Evolutionary conservation across 2,888 invertebrate genomes (phyloP), one percentile per base, ranked within the genome.

Genomic region (Thecophora atra): DNA sequence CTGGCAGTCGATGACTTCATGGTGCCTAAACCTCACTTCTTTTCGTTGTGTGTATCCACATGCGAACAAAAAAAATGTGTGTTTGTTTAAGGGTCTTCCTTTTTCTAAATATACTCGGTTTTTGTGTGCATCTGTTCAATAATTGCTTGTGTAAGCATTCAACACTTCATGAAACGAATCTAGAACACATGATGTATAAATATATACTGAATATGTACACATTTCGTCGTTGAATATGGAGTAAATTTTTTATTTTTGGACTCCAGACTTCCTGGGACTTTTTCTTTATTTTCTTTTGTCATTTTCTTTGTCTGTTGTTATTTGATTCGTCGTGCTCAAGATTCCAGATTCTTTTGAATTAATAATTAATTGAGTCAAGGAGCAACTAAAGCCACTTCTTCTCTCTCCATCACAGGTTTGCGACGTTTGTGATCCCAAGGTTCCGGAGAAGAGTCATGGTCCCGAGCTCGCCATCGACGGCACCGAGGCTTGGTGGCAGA

Each of bases 401-500:
- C 58, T 68, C 58, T 74, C 73, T 51, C 52, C 60, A 7, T 63
- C 83, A 11, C 89, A 99, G 94, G 94, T 95, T 79, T 99, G 99
- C 87, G 98, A 98, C 86, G 90, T 91, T 77, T 99, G 98, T 84
- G 94, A 97, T 86, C 91, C 92, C 26, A 89, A 88, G 37, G 89
- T 89, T 78, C 91, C 92, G 13, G 91, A 91, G 72, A 93, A 93
- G 86, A 90, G 89, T 79, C 99, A 99, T 87, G 95, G 96, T 0
- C 93, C 98, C 0, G 92, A 94, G 83, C 93, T 92, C 86, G 98
- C 98, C 3, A 96, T 97, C 78, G 98, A 99, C 84, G 98, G 98
- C n/a, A 93, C 93, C 85, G 95, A 96, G 85, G 92, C 93, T 58
- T 98, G 97, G 96, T 99, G 99, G 99, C 98, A 99, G 88, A 97